These are phyloP conservation scores for Mastomys natalensis DNA, from an alignment of 2,113 vertebrate species.

Conservation along the genomic window DNA sequence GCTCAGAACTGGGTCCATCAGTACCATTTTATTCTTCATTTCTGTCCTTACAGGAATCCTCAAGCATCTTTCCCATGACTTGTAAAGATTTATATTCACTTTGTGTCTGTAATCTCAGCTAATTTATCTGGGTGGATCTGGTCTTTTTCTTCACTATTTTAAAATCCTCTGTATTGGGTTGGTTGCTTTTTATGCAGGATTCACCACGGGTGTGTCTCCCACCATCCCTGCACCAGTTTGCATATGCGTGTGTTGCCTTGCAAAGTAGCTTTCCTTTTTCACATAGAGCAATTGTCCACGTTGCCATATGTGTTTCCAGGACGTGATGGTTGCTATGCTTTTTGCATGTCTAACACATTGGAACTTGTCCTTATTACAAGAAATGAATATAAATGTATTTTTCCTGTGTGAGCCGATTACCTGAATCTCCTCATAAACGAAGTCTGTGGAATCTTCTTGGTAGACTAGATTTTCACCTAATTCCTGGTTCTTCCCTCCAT, in stretches of 20 bases:
- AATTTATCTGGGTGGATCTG: accelerated
- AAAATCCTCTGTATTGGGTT: background rate
- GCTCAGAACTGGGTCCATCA: background rate
- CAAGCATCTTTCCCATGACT: accelerated
- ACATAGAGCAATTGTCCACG: accelerated
- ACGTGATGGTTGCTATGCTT: too few species aligned
- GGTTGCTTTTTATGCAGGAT: accelerated
- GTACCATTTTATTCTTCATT: background rate
- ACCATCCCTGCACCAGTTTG: accelerated
- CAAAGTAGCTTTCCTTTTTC: accelerated
- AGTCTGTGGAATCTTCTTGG: accelerated
- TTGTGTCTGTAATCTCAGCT: accelerated
- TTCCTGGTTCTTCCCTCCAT: background rate
- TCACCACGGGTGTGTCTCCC: accelerated
- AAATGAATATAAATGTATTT: accelerated
- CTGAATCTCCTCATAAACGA: accelerated
- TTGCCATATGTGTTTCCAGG: accelerated
- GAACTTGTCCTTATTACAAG: background rate
- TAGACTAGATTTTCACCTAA: accelerated
- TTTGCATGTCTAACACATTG: background rate
- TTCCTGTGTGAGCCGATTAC: accelerated
- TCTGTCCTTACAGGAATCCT: background rate
- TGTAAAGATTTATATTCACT: accelerated
- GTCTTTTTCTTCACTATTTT: background rate
- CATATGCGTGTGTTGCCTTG: accelerated